A percentile compares a stretch with the other conserved stretches of the same genome.
Conservation (phyloP, 2,797 vertebrate species). For the Channa striata region DNA sequence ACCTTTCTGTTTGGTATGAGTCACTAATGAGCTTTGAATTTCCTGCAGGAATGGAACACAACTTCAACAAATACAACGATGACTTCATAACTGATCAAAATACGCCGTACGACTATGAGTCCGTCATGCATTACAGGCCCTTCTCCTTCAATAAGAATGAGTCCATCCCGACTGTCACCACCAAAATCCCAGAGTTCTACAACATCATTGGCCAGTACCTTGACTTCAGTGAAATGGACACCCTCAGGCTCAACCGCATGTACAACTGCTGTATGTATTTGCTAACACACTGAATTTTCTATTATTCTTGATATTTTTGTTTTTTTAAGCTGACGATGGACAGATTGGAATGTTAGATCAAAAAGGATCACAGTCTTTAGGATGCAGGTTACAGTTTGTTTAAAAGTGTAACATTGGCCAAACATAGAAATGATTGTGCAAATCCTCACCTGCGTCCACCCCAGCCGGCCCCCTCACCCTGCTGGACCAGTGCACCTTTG, state of each 20-base stretch:
- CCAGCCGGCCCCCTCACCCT: conserved; percentile 88
- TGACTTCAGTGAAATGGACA: conserved; percentile 89
- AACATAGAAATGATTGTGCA: background rate
- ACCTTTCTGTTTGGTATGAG: background rate
- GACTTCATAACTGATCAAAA: conserved; percentile 91
- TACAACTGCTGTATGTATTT: conserved; percentile 92
- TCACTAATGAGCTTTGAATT: conserved; percentile 6
- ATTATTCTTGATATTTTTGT: background rate
- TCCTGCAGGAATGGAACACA: conserved; percentile 84
- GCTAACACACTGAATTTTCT: background rate
- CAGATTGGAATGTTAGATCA: background rate
- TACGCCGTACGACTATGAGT: conserved; percentile 94
- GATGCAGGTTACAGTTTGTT: background rate
- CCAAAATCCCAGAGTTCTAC: conserved; percentile 91
- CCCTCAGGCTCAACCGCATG: conserved; percentile 91
- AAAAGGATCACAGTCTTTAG: conserved; percentile 3
- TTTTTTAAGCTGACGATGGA: background rate
- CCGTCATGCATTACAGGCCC: conserved; percentile 92
- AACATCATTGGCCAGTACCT: conserved; percentile 91
- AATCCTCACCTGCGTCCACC: background rate
- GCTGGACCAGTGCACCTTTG: conserved; percentile 92
- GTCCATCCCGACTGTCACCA: conserved; percentile 88
- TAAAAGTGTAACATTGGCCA: background rate
- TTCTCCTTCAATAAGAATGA: conserved; percentile 91
- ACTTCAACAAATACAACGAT: conserved; percentile 90